Percentiles rank a stretch among this genome's conserved stretches.
phyloP scores from a whole-genome alignment of 2,888 invertebrate genomes.

The Ctenicera cuprea region DNA sequence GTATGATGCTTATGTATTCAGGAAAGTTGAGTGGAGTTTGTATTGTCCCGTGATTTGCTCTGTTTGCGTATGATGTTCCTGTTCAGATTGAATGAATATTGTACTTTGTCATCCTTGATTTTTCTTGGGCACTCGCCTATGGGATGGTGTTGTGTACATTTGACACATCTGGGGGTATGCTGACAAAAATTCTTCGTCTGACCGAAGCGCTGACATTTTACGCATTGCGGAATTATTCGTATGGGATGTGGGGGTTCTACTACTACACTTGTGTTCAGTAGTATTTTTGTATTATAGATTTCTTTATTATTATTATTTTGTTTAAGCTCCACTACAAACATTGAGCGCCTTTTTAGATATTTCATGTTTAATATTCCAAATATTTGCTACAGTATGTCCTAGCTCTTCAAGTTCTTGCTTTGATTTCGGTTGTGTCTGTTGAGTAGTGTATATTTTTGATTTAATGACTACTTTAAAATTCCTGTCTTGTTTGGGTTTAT shows the following conservation, averaged over 20 bases:
- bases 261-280: too few species aligned
- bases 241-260: too few species aligned
- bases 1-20: background rate
- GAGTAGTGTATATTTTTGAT: too few species aligned
- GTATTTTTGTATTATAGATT: too few species aligned
- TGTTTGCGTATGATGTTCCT: slow-evolving; percentile 13
- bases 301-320: too few species aligned
- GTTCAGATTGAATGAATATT: slow-evolving; percentile 11
- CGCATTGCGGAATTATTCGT: slow-evolving; percentile 36
- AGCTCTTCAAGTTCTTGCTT: too few species aligned
- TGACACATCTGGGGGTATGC: slow-evolving; percentile 30
- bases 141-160: slow-evolving; percentile 35
- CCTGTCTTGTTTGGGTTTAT: slow-evolving; percentile 14
- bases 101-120: too few species aligned
- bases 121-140: slow-evolving; percentile 32
- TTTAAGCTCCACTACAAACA: too few species aligned
- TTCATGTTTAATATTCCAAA: too few species aligned
- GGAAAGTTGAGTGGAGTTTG: slow-evolving; percentile 7
- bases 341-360: too few species aligned
- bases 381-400: too few species aligned
- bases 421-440: too few species aligned
- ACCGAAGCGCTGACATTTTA: slow-evolving; percentile 35
- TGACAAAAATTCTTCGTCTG: slow-evolving; percentile 37
- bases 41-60: background rate
- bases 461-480: slow-evolving; percentile 19